phyloP scores from a whole-genome alignment of 2,888 invertebrate species.

The Synergus laeviventris region DNA sequence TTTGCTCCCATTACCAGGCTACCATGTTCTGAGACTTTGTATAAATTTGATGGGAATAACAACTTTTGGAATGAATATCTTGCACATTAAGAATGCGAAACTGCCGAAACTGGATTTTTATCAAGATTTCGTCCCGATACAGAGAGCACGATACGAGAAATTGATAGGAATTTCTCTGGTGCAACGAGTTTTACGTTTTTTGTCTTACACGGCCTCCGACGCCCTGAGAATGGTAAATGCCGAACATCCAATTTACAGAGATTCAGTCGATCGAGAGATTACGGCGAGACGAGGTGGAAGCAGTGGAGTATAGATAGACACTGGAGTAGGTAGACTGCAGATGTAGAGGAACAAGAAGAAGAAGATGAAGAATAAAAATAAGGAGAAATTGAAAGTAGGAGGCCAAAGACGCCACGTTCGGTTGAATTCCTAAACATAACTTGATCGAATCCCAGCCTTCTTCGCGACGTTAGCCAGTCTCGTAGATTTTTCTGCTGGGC shows the following conservation, averaged over 20 bases:
- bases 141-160: neutral
- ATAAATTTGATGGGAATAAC: neutral
- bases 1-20: too few relatives aligned
- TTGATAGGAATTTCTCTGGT: constrained; percentile 10
- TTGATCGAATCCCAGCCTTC: constrained; percentile 48
- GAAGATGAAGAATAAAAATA: constrained; percentile 40
- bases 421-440: constrained; percentile 60
- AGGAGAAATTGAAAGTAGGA: constrained; percentile 45
- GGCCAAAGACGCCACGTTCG: constrained; percentile 50
- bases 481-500: constrained; percentile 40
- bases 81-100: neutral
- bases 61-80: neutral
- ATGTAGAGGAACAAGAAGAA: constrained; percentile 31
- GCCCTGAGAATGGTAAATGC: constrained; percentile 37
- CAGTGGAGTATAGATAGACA: constrained; percentile 32
- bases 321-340: constrained; percentile 1
- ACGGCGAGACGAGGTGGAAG: constrained; percentile 23
- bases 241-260: constrained; percentile 40
- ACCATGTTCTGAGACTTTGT: neutral
- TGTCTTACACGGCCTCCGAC: constrained; percentile 16
- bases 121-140: neutral
- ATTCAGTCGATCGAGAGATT: constrained; percentile 38
- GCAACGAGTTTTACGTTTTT: constrained; percentile 14
- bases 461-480: constrained; percentile 34
- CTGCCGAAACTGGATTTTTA: neutral